These are phyloP conservation scores for Chironomus tepperi DNA, from an alignment of 1,140 invertebrate species.

Conservation along the genomic window DNA sequence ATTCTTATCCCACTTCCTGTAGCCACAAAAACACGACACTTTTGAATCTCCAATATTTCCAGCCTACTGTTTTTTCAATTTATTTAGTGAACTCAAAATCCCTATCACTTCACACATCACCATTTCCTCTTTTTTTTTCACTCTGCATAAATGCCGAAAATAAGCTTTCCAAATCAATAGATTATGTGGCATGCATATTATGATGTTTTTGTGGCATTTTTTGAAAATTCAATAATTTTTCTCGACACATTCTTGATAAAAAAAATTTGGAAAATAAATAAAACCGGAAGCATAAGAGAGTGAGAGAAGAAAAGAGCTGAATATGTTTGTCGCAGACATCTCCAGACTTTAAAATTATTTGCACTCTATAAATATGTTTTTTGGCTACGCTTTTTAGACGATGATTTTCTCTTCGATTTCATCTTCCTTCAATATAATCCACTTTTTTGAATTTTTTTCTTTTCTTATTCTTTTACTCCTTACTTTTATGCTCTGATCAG, in stretches of 20 bases:
- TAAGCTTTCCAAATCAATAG: slow-evolving; percentile 10
- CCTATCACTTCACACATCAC: not conserved
- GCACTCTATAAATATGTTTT: slow-evolving; percentile 22
- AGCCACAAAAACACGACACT: not conserved
- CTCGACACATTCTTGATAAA: not conserved
- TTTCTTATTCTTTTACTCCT: not conserved
- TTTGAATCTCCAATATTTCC: no score
- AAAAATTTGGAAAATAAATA: not conserved
- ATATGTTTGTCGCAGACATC: not conserved
- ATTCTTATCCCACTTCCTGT: not conserved
- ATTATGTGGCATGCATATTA: not conserved
- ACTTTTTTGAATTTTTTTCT: not conserved
- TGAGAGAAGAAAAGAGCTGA: not conserved
- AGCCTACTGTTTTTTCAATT: not conserved
- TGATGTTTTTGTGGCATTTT: slow-evolving; percentile 17
- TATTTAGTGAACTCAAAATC: not conserved
- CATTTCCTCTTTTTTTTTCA: not conserved
- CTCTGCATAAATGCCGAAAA: not conserved
- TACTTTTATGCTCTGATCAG: not conserved
- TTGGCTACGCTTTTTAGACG: not conserved
- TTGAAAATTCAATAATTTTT: slow-evolving; percentile 7
- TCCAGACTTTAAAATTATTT: slow-evolving; percentile 9
- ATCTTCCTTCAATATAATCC: not conserved
- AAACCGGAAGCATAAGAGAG: not conserved
- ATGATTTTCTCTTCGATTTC: slow-evolving; percentile 11